phyloP scores from a whole-genome alignment of 1,140 invertebrate species.

The Drosophila rhopaloa region DNA sequence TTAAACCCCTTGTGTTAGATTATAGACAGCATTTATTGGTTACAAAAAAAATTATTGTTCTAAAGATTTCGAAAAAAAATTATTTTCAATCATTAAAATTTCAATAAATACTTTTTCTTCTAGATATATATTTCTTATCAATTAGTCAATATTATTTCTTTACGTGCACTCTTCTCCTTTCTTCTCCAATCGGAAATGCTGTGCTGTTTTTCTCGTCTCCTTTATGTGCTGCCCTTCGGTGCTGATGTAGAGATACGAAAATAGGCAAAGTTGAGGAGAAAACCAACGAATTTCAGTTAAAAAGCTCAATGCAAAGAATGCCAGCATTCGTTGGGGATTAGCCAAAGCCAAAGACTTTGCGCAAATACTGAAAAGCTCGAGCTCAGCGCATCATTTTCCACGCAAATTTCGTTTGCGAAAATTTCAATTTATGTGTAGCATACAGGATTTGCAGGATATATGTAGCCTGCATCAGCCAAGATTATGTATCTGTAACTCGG shows the following conservation, averaged over 20 bases:
- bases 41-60: too few relatives aligned
- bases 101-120: too few relatives aligned
- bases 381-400: conserved; percentile 62
- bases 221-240: conserved; percentile 10
- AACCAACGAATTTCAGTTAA: conserved; percentile 52
- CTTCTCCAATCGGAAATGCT: conserved; percentile 28
- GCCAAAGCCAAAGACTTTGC: conserved; percentile 65
- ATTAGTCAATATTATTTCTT: neutral
- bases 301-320: conserved; percentile 72
- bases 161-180: conserved; percentile 5
- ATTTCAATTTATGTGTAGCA: conserved; percentile 38
- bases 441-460: conserved; percentile 28
- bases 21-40: too few relatives aligned
- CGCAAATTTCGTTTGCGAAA: conserved; percentile 55
- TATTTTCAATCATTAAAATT: too few relatives aligned
- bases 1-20: too few relatives aligned
- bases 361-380: conserved; percentile 78
- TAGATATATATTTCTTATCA: neutral
- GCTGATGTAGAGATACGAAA: conserved; percentile 56
- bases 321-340: conserved; percentile 47
- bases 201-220: conserved; percentile 26
- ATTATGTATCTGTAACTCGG: conserved; percentile 34
- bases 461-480: conserved; percentile 1
- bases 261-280: conserved; percentile 63
- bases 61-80: too few relatives aligned